Evolutionary conservation across 2,888 invertebrate genomes (phyloP), one percentile per base, ranked within the genome.

Genomic region (Nomada fabriciana): DNA sequence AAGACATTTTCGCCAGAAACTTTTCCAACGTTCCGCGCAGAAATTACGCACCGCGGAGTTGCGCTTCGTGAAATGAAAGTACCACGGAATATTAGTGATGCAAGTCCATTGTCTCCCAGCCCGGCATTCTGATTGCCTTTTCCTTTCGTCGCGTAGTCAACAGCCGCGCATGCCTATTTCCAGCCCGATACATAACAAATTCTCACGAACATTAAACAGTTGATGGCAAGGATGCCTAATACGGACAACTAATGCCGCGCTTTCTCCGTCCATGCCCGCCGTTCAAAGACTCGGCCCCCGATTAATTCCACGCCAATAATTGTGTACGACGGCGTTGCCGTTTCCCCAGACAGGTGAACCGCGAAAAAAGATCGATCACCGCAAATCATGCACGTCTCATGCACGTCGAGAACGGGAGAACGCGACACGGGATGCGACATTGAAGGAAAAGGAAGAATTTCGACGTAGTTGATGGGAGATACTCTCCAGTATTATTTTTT

Each of bases 61-160:
- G 74, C 82, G 78, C 82, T 82, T 76, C 70, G 65, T 65, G 83
- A 76, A 80, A 76, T 73, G 83, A 76, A 80, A 83, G 83, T 80
- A 73, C 65, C 64, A 72, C 75, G 82, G 82, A 70, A 74, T 83
- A 83, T 84, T 80, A 80, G 80, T 84, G 83, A 83, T 76, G 83
- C 84, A 83, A 84, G 76, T 65, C 83, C 76, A 84, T 84, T 84
- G 84, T 84, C 74, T 83, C 65, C 55, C 23, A 29, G 52, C 64
- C 42, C 69, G 65, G 72, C 65, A 20, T 76, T 79, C 84, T 80
- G 84, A 83, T 83, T 83, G 76, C 59, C 76, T 82, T 80, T 71
- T 80, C 67, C 73, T 60, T 60, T 68, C 61, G 25, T 57, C 55
- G 70, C 20, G 7, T 52, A 60, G 59, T 59, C 75, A 50, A 57